Evolutionary conservation across 64 coral and sea anemone species (phyloP), one percentile per base, ranked within the genome.

Genomic region (Acropora yongei): DNA sequence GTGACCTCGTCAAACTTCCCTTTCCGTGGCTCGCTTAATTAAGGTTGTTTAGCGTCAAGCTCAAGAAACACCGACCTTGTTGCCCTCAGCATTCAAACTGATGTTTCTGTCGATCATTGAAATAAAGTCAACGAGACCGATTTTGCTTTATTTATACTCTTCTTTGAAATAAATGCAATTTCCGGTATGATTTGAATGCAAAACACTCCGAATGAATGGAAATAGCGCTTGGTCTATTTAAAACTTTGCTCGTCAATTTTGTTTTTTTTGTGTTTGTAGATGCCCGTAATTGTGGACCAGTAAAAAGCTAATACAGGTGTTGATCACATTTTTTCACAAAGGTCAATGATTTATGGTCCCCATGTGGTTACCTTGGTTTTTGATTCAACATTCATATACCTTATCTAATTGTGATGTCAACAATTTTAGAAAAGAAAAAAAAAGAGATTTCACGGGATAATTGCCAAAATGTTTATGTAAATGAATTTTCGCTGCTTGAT

Each of bases 181-280:
- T 85, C 82, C 82, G 82, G 82, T 85, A 11, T 85, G 61, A 44
- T 55, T 55, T 7, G 10, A 55, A 67, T 84, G 58, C 16, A n/a
- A 85, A 85, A 45, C 61, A 85, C 68, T 71, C 2, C 20, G 19
- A 71, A 6, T 4, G 16, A 85, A 72, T 49, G n/a, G 20, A 71
- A 69, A 47, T 71, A 48, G 16, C 14, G 5, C 18, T 68, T 68
- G 68, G n/a, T 45, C 58, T 71, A 49, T 83, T 83, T 19, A 42
- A 46, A 72, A 45, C 2, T 11, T 71, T 85, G 17, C 12, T 49
- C 42, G 46, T 83, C 46, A 43, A 67, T 18, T 42, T 83, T 13
- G 58, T 63, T 19, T n/a, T 8, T 11, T 85, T 42, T 71, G 61
- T 71, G 68, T 71, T 71, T 71, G 18, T 66, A 66, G 61, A 30